Conservation (phyloP, 2,888 invertebrate genomes). For the Oscheius myriophilus region DNA sequence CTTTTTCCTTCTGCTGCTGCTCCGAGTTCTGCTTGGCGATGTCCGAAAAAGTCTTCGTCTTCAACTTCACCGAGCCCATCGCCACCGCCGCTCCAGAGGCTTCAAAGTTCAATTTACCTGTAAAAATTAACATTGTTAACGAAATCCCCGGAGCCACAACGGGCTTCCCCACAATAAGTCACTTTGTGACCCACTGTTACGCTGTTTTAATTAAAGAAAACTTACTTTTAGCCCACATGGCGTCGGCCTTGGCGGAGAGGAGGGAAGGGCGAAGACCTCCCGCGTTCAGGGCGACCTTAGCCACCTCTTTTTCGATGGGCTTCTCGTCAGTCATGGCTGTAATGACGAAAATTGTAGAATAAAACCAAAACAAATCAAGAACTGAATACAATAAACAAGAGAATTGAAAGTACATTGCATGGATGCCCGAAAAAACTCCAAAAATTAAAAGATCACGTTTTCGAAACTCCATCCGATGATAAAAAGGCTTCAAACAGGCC, state of each 20-base stretch:
- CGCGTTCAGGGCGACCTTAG: background rate
- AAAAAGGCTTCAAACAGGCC: too few relatives aligned
- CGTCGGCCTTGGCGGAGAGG: constrained; percentile 45
- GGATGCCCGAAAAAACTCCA: too few relatives aligned
- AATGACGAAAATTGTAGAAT: background rate
- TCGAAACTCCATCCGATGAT: too few relatives aligned
- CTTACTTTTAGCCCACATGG: constrained; percentile 52
- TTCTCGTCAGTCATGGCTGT: background rate
- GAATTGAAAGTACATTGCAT: too few relatives aligned
- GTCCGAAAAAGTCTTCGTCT: constrained; percentile 21
- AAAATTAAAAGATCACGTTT: too few relatives aligned
- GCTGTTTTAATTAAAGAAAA: constrained; percentile 5
- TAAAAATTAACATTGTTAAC: constrained; percentile 1
- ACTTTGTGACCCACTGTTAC: constrained; percentile 4
- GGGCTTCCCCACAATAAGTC: background rate
- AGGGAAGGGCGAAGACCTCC: constrained; percentile 14
- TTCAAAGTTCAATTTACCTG: constrained; percentile 44
- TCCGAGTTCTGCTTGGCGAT: constrained; percentile 15
- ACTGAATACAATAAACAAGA: too few relatives aligned
- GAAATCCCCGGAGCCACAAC: background rate
- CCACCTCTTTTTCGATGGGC: background rate
- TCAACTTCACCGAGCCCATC: constrained; percentile 22
- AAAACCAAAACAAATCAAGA: too few relatives aligned
- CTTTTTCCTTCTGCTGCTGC: background rate
- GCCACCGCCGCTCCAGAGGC: constrained; percentile 27